Evolutionary conservation across 2,888 invertebrate genomes (phyloP), one percentile per base, ranked within the genome.

Genomic region (Cephonodes hylas): DNA sequence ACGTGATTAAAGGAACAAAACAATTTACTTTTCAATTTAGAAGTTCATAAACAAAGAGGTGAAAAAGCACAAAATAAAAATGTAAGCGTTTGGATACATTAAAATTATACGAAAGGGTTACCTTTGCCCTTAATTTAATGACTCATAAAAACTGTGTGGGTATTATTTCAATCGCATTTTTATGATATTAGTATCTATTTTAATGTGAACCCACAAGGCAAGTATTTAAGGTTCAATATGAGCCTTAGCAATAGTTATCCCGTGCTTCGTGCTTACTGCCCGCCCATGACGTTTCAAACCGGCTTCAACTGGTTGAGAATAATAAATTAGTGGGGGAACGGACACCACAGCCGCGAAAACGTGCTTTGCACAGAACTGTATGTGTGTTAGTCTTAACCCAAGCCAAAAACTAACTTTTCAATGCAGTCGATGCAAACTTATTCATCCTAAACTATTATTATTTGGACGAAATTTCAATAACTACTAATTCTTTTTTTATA

Each of bases 301-400:
- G 72, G 71, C 71, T 64, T 60, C 38, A 74, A 75, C 77, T 71
- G 75, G 76, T 73, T 74, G 46, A 66, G 63, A 75, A 69, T 69
- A 69, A 68, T 70, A 67, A 70, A 75, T 72, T 72, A 64, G 70
- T 63, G 65, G 68, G 62, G 72, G n/a, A 71, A 69, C 70, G 68
- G 74, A 69, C 66, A 62, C 45, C 45, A 48, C 62, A 57, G 38
- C 53, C 10, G 31, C 56, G 48, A 53, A 56, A 59, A 25, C 59
- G 31, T 22, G 34, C 22, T 34, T 57, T 57, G 57, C 22, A 38
- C 38, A 4, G 13, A 38, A 38, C 38, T 38, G 2, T 38, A 13
- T n/a, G 13, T 38, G 38, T n/a, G 25, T 34, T 57, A 57, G 25
- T 38, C 20, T 38, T 38, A 38, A 38, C 38, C 38, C 38, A n/a